Evolutionary conservation across 2,888 invertebrate genomes (phyloP), one percentile per base, ranked within the genome.

Genomic region (Drosophila pseudotakahashii): DNA sequence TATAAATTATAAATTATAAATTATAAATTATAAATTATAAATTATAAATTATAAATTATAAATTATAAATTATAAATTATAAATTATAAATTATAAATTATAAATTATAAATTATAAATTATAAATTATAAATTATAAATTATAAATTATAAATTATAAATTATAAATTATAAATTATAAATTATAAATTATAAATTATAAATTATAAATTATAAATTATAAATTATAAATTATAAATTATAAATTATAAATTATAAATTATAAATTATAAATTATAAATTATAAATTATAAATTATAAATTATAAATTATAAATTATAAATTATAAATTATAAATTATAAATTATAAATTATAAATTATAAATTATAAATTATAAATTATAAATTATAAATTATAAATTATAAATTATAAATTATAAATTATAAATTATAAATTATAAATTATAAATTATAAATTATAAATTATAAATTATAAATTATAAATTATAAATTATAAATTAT

Each of bases 21-120:
- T 39, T 39, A 39, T 39, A 39, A 39, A n/a, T 39, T 39, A 39
- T 39, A 39, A 39, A n/a, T 39, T 39, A 39, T 39, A 39, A 39
- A n/a, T 39, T 39, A 39, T 39, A 39, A 39, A n/a, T 39, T 39
- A 39, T 39, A 39, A 39, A n/a, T 39, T 39, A 39, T 39, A 39
- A 39, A n/a, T 39, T 39, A 39, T 39, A 39, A 39, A n/a, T 39
- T 39, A 39, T 39, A 39, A 39, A n/a, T 39, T 39, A 39, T 39
- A 39, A 39, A n/a, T 39, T 39, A 39, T 39, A 39, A 39, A n/a
- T 39, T 39, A 39, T 39, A 39, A 39, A n/a, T 39, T 39, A 39
- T 39, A 39, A 39, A n/a, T 39, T 39, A 39, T 39, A 39, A 39
- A n/a, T 39, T 39, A 39, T 39, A 39, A 39, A n/a, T 39, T 39